Conservation (phyloP, 2,888 invertebrate species). For the Sinodicranocentrus sp. region DNA sequence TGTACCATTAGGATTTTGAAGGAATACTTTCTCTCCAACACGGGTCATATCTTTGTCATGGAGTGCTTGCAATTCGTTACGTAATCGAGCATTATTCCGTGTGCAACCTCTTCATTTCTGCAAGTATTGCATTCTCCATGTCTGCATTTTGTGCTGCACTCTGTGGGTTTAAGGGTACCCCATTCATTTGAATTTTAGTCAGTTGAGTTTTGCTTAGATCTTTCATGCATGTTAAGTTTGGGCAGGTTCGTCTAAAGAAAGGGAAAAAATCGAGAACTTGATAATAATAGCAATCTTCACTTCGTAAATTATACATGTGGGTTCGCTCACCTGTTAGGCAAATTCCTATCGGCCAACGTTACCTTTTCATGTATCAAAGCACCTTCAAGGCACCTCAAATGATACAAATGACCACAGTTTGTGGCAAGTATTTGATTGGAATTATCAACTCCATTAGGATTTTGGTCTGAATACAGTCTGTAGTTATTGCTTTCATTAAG, state of each 20-base stretch:
- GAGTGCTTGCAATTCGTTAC: not conserved
- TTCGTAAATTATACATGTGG: not conserved
- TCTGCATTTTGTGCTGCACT: not conserved
- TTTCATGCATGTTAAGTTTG: not conserved
- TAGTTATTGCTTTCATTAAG: not conserved
- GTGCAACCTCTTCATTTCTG: not conserved
- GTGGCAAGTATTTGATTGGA: constrained; percentile 10
- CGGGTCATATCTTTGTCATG: constrained; percentile 19
- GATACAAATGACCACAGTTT: constrained; percentile 54
- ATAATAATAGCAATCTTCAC: not conserved
- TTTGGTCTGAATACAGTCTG: no score
- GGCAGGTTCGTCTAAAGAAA: constrained; percentile 20
- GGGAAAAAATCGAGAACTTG: not conserved
- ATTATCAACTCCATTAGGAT: no score
- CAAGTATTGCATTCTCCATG: not conserved
- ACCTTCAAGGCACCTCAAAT: constrained; percentile 36
- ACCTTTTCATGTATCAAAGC: constrained; percentile 39
- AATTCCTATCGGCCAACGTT: constrained; percentile 1
- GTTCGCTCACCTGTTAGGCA: constrained; percentile 41
- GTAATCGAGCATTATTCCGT: not conserved
- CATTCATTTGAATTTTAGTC: not conserved
- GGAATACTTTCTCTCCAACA: constrained; percentile 12
- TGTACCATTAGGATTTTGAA: constrained; percentile 7
- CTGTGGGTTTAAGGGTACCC: not conserved
- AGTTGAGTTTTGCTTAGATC: constrained; percentile 20